Conservation (phyloP, 2,888 invertebrate genomes). For the Plutella xylostella region DNA sequence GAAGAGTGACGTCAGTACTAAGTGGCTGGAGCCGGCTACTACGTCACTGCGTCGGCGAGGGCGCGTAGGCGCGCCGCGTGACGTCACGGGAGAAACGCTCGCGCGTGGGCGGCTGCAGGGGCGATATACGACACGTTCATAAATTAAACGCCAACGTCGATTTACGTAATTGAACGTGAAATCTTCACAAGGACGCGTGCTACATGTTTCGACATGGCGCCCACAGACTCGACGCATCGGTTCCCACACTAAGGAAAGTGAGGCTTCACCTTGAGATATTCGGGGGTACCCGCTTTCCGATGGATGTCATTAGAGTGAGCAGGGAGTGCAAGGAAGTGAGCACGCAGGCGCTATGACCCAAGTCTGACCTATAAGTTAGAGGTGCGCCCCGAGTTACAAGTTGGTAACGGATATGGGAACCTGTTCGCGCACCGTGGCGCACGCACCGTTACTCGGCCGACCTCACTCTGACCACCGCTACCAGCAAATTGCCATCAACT, state of each 20-base stretch:
- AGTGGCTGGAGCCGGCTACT: constrained; percentile 34
- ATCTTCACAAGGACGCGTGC: constrained; percentile 55
- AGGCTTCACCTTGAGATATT: constrained; percentile 60
- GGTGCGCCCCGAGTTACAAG: constrained; percentile 46
- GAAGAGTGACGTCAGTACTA: constrained; percentile 38
- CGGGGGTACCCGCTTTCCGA: too few species aligned
- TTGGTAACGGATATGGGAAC: constrained; percentile 59
- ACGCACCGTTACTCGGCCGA: constrained; percentile 41
- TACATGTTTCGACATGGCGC: constrained; percentile 47
- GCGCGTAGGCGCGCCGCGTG: constrained; percentile 52
- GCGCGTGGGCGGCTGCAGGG: constrained; percentile 27
- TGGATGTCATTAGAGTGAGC: too few species aligned
- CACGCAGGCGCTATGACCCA: constrained; percentile 66
- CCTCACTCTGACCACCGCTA: constrained; percentile 18
- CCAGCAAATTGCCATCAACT: constrained; percentile 22
- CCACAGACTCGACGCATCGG: constrained; percentile 47
- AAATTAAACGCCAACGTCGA: constrained; percentile 28
- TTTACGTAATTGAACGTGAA: constrained; percentile 61
- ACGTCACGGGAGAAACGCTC: constrained; percentile 46
- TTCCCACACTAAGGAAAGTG: constrained; percentile 61
- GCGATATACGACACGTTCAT: constrained; percentile 36
- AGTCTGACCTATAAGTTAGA: constrained; percentile 61
- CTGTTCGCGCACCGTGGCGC: constrained; percentile 39
- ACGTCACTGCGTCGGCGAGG: constrained; percentile 50
- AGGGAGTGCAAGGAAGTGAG: constrained; percentile 35